Conservation (phyloP, 2,113 vertebrate species). For the Petaurus breviceps region DNA sequence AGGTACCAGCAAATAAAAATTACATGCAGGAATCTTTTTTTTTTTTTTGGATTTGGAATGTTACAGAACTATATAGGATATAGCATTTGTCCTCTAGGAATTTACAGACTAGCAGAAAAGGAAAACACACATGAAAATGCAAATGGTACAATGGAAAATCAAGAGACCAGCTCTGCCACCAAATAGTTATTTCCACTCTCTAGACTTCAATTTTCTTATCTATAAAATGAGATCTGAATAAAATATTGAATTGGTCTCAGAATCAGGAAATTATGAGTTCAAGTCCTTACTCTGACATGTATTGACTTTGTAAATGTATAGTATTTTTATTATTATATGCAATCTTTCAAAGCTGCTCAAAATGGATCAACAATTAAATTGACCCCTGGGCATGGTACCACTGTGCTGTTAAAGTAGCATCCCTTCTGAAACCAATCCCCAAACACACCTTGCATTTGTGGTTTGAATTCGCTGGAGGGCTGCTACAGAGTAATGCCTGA, state of each 20-base stretch:
- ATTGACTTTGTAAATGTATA: not conserved
- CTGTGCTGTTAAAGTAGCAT: not conserved
- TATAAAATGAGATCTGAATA: not conserved
- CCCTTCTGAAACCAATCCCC: not conserved
- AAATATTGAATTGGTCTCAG: not conserved
- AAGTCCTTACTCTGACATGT: not conserved
- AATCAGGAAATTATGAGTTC: not conserved
- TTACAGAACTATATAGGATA: not conserved
- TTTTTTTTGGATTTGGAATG: not conserved
- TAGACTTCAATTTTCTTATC: not conserved
- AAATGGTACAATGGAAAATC: not conserved
- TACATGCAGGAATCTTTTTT: not conserved
- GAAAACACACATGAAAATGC: not conserved
- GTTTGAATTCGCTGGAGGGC: not conserved
- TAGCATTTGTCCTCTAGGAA: not conserved
- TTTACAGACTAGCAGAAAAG: constrained; percentile 7
- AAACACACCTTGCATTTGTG: not conserved
- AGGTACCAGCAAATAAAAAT: not conserved
- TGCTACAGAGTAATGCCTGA: not conserved
- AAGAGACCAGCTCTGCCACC: not conserved
- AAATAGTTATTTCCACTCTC: not conserved
- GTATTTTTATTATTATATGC: not conserved
- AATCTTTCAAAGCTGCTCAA: not conserved
- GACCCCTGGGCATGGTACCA: not conserved
- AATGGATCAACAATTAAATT: not conserved